Base-by-base conservation (phyloP, 1,140 invertebrate genomes). In the Colletes latitarsis region DNA sequence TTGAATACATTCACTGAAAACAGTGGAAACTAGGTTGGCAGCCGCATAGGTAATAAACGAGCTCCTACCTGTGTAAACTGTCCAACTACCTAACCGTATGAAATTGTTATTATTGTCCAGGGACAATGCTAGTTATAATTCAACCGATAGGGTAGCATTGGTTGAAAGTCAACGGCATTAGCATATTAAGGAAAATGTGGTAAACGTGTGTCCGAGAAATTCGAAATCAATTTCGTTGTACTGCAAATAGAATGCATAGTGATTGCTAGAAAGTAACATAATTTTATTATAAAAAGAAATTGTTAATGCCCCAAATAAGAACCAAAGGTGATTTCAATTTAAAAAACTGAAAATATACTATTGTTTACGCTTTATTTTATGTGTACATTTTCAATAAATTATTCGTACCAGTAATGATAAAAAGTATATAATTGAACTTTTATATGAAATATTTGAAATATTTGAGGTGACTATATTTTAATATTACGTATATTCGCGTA, bases 51-150 rank as follows among this genome's bases (percentile, higher is more conserved):
- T 87, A 82, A 87, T 84, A 87, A 87, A 88, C 72, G 63, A 8
- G 43, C 60, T 62, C 67, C 74, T 78, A 73, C 57, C 77, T 79
- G 41, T 79, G 78, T 73, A 82, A 87, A 86, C 75, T 83, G 77
- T 77, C 81, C 52, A 52, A 82, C 84, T 85, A 83, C 83, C 77
- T 86, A 79, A 84, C 75, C 84, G 69, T 86, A 79, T 86, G 75
- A 84, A 87, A 88, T 86, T 82, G 76, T 87, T 84, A 82, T 81
- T 84, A 84, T 81, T 73, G 77, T 70, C 84, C 12, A n/a, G 84
- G 82, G 75, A 79, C 79, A 74, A 43, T 67, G 66, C 66, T 75
- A 46, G 67, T n/a, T 66, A 64, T 79, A 80, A 76, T 53, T 78
- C 63, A 72, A 46, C 52, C 64, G 55, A 55, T 60, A 64, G 19